Base-by-base conservation (phyloP, 2,113 vertebrate species). In the Sterrhoptilus dennistouni region DNA sequence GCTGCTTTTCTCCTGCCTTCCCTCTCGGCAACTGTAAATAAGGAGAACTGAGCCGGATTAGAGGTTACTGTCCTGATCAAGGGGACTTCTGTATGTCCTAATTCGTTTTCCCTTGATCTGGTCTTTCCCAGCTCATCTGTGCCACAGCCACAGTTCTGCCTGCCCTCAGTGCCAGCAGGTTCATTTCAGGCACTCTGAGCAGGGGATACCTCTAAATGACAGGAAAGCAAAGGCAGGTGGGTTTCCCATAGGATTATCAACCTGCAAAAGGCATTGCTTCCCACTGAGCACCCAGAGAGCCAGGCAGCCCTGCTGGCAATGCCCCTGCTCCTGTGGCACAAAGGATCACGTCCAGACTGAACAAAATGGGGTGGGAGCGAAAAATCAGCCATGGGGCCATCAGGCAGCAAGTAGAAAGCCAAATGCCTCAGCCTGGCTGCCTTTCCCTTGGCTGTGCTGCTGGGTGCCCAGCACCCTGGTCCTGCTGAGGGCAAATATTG, bases 1-100 rank as follows among this genome's bases (percentile, higher is more conserved):
- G 84, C 93, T 86, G 90, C 89, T 92, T 97, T 94, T 72, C 97
- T 90, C 79, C 85, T 95, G 84, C 85, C 91, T 92, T 88, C 65
- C 18, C 90, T 90, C 92, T 82, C 8, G 0, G 91, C 82, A 92
- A 74, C 80, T 83, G 87, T 92, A 95, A 97, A 90, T 95, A 95
- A 97, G 84, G 83, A 93, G 71, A 79, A 61, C 82, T 90, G 96
- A 96, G 87, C 71, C 0, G 35, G 95, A 96, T 97, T 94, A 95
- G 93, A 96, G 90, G 84, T 86, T 87, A 63, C 84, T 38, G n/a
- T 76, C 82, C 69, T 7, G 6, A 88, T 93, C 93, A 88, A 94
- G 79, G 68, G 71, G 63, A 69, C 80, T 88, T 93, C 70, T 82
- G 19, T 11, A 1, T 2, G 3, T 61, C 81, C 87, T 94, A 79